Percentiles rank a stretch among this genome's conserved stretches.
phyloP scores from a whole-genome alignment of 1,140 invertebrate genomes.

The Macrocentrus cingulum region DNA sequence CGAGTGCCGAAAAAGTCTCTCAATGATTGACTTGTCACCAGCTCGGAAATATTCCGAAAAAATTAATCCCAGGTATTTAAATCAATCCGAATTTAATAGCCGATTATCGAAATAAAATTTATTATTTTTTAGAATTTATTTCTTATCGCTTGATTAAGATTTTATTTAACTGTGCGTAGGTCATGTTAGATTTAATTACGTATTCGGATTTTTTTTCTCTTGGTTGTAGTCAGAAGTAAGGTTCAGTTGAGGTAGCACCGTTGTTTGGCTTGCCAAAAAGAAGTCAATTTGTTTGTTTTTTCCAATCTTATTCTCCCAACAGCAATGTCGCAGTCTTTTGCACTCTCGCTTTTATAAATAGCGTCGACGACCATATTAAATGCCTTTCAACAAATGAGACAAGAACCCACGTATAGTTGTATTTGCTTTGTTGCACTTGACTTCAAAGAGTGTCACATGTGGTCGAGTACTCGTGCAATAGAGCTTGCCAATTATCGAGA shows the following conservation, averaged over 20 bases:
- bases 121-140: too few relatives aligned
- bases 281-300: constrained; percentile 9
- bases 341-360: constrained; percentile 12
- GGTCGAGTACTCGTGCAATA: background rate
- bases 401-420: constrained; percentile 7
- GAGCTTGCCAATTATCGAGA: background rate
- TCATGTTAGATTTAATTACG: too few relatives aligned
- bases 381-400: constrained; percentile 18
- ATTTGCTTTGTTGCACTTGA: constrained; percentile 2
- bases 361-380: constrained; percentile 5
- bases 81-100: too few relatives aligned
- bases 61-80: constrained; percentile 35
- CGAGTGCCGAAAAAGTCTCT: constrained; percentile 43
- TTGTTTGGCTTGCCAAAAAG: too few relatives aligned
- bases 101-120: too few relatives aligned
- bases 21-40: constrained; percentile 46
- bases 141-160: too few relatives aligned
- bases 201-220: too few relatives aligned
- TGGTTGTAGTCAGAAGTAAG: too few relatives aligned
- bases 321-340: constrained; percentile 3
- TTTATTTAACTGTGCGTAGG: too few relatives aligned
- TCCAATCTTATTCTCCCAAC: background rate
- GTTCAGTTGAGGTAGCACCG: too few relatives aligned
- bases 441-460: background rate
- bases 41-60: constrained; percentile 25